These are phyloP conservation scores for Nerophis lumbriciformis DNA, from an alignment of 2,113 vertebrate genomes.

Conservation along the genomic window DNA sequence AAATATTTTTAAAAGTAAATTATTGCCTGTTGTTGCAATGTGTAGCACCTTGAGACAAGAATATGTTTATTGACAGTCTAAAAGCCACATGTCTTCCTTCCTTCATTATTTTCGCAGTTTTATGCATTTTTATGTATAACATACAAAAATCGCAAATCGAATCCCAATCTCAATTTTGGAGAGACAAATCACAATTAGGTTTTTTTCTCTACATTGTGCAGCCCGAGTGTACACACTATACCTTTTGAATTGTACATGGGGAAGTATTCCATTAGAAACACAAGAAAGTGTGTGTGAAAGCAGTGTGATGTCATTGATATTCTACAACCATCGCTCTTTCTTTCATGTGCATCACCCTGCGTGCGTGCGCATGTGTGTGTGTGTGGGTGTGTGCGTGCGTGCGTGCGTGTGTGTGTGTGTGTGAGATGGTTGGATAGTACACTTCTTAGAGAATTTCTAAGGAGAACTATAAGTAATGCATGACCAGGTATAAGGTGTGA, in stretches of 20 bases:
- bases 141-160: no score
- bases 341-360: conserved; percentile 28
- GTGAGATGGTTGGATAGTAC: conserved; percentile 10
- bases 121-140: no score
- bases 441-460: conserved; percentile 55
- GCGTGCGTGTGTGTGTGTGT: background rate
- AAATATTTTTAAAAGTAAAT: no score
- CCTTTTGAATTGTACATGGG: no score
- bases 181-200: no score
- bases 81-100: no score
- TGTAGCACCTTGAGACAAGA: no score
- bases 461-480: conserved; percentile 54
- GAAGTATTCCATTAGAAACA: background rate
- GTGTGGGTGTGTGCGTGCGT: conserved; percentile 8
- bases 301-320: conserved; percentile 29
- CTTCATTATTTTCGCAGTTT: no score
- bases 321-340: conserved; percentile 24
- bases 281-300: background rate
- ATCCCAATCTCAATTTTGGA: no score
- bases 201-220: no score
- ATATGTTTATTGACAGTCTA: no score
- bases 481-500: conserved; percentile 38
- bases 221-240: background rate
- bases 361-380: background rate
- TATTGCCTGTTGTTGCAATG: no score